These are phyloP conservation scores for Atrina japonica DNA, from an alignment of 2,888 invertebrate genomes.

Conservation along the genomic window DNA sequence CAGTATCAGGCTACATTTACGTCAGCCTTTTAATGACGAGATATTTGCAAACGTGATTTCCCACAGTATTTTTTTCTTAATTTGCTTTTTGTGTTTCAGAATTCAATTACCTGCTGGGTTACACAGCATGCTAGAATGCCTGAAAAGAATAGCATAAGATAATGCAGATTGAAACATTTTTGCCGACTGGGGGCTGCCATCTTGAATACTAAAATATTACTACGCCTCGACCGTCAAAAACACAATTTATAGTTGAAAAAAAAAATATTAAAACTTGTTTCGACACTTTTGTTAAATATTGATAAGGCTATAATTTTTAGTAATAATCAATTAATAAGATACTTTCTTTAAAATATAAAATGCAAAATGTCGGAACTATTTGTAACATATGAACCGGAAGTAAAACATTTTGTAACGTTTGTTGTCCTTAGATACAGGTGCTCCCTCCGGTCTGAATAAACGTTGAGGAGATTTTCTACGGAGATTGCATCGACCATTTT, in stretches of 20 bases:
- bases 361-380: constrained; percentile 19
- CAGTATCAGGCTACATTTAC: no score
- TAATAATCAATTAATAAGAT: no score
- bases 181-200: constrained; percentile 20
- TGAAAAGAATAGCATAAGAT: no score
- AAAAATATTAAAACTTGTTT: neutral
- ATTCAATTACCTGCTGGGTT: no score
- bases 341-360: no score
- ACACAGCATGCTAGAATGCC: no score
- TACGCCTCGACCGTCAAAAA: neutral
- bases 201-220: constrained; percentile 9
- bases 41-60: no score
- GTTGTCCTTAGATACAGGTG: constrained; percentile 76
- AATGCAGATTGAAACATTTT: neutral
- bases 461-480: constrained; percentile 15
- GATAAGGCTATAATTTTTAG: no score
- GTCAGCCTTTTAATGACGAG: no score
- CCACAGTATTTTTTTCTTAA: no score
- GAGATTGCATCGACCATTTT: constrained; percentile 28
- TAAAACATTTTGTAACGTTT: constrained; percentile 53
- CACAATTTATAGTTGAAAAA: no score
- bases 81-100: no score
- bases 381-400: constrained; percentile 51
- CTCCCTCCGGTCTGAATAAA: constrained; percentile 14
- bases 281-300: neutral